Conservation (phyloP, 2,797 vertebrate genomes). For the Sebastes taczanowskii region DNA sequence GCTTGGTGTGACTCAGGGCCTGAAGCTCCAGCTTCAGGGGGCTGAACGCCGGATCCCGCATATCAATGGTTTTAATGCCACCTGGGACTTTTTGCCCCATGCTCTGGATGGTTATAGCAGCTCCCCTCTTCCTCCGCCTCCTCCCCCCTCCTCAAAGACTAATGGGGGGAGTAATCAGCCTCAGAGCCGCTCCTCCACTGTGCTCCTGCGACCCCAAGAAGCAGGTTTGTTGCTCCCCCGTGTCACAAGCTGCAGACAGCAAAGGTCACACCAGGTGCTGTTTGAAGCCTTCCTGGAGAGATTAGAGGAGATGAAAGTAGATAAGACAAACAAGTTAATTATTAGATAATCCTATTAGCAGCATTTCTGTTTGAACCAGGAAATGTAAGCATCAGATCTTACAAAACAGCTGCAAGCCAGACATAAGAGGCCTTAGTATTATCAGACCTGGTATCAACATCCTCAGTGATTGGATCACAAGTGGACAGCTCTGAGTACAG, state of each 20-base stretch:
- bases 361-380: neutral
- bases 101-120: constrained; percentile 66
- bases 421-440: neutral
- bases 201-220: constrained; percentile 55
- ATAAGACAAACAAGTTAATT: constrained; percentile 41
- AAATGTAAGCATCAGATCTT: neutral
- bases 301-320: constrained; percentile 59
- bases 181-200: constrained; percentile 48
- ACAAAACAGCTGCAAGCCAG: neutral
- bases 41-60: constrained; percentile 93
- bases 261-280: constrained; percentile 27
- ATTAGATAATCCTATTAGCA: constrained; percentile 15
- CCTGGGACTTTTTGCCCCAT: constrained; percentile 99
- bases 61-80: constrained; percentile 98
- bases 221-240: constrained; percentile 22
- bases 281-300: constrained; percentile 73
- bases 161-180: constrained; percentile 74
- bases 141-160: constrained; percentile 64
- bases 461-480: too few relatives aligned
- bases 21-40: constrained; percentile 94
- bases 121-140: constrained; percentile 38
- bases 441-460: too few relatives aligned
- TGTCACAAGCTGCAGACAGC: constrained; percentile 58
- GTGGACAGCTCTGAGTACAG: too few relatives aligned
- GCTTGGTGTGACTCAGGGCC: constrained; percentile 92